These are phyloP conservation scores for Lasaia peninsularis DNA, from an alignment of 1,140 invertebrate genomes.

Conservation along the genomic window DNA sequence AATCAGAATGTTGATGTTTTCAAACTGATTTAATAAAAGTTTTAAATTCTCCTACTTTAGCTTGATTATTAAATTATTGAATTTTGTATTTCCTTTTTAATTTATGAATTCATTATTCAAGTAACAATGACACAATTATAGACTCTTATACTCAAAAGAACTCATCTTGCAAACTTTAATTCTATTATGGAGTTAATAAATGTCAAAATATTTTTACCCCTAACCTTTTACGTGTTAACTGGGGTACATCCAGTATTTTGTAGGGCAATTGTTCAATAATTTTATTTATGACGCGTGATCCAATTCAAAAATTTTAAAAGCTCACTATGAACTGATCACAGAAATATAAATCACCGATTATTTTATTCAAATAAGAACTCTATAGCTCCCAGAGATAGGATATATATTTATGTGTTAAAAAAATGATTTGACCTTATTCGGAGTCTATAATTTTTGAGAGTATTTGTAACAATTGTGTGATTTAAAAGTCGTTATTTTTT, in stretches of 20 bases:
- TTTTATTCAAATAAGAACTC: not conserved
- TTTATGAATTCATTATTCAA: no score
- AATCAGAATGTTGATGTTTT: no score
- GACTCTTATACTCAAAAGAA: no score
- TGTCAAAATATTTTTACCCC: conserved; percentile 67
- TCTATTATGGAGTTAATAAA: conserved; percentile 34
- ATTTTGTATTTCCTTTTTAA: no score
- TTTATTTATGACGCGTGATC: conserved; percentile 67
- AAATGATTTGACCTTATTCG: not conserved
- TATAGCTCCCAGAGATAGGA: not conserved
- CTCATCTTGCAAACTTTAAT: not conserved
- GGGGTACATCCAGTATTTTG: conserved; percentile 49
- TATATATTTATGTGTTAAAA: not conserved
- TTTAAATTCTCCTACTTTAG: no score
- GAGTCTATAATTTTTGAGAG: conserved; percentile 11
- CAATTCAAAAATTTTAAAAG: conserved; percentile 26
- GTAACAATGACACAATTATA: no score
- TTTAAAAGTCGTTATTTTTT: conserved; percentile 47
- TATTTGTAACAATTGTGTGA: conserved; percentile 50
- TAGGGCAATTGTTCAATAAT: conserved; percentile 53
- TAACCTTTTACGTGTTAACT: conserved; percentile 54
- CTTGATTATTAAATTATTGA: no score
- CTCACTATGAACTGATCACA: conserved; percentile 8
- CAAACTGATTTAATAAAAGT: no score
- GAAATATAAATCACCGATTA: conserved; percentile 22